Base-by-base conservation (phyloP, 2,113 vertebrate species). In the Mesembrinibis cayennensis region DNA sequence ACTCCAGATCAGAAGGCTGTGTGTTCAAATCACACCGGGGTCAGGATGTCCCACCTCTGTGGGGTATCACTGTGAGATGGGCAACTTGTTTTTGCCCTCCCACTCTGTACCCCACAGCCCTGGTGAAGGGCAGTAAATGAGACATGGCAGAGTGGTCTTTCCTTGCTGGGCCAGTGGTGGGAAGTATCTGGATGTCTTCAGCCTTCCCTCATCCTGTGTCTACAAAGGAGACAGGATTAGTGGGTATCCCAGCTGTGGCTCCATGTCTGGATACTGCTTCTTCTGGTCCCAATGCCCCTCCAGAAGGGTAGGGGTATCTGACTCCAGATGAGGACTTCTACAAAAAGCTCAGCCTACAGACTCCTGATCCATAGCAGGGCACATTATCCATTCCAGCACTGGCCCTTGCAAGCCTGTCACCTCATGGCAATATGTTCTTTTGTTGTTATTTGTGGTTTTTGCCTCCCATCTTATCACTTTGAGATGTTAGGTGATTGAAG, bases 1-100 rank as follows among this genome's bases (percentile, higher is more conserved):
- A 97, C 97, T 96, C 95, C 97, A 96, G 92, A 95, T 97, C 95
- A 96, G 96, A 97, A 97, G 97, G 95, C 2, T 97, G 93, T 97
- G 96, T 97, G 97, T 96, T 97, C 95, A 81, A 97, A 93, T 97
- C 96, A 97, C 96, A 97, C 95, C 90, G 78, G 81, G 91, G 95
- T 97, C 96, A 96, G 20, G 5, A 10, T 18, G 12, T 2, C 5
- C 19, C 2, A 1, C 2, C 1, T 3, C 6, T 0, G 2, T 2
- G 7, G 14, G 17, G 0, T 11, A 30, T 5, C 7, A 7, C 3
- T 7, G 0, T 13, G 17, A 30, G n/a, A 2, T n/a, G 44, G 9
- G 3, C 1, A 0, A 0, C 3, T 3, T 20, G 3, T 5, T 96
- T 97, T 94, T 93, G 20, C 53, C 8, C 8, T 93, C 45, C 13